Evolutionary conservation across 1,140 invertebrate species (phyloP).

Genomic region (Drosophila sproati): DNA sequence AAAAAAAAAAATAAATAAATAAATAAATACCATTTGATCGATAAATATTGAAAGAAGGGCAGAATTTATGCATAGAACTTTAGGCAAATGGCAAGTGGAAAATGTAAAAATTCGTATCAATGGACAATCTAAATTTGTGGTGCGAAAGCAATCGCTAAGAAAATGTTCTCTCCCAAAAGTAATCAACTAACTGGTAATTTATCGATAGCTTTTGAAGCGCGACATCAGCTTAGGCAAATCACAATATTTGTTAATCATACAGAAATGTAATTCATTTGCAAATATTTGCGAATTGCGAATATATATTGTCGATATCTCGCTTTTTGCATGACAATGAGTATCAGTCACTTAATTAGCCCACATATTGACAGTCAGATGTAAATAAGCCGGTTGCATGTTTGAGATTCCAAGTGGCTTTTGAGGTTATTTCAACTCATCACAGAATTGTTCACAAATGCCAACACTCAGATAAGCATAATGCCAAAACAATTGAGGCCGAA

Average conservation of each 20-base stretch:
- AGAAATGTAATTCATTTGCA: too few relatives aligned
- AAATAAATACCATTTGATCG: constrained; percentile 35
- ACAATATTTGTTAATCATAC: too few relatives aligned
- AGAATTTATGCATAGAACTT: constrained; percentile 31
- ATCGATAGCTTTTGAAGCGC: background rate
- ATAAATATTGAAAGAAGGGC: constrained; percentile 36
- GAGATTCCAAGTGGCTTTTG: background rate
- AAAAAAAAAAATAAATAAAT: background rate
- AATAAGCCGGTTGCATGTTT: background rate
- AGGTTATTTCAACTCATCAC: background rate
- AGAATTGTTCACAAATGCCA: background rate
- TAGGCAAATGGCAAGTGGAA: constrained; percentile 29
- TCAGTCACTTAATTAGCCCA: too few relatives aligned
- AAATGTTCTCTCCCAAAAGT: background rate
- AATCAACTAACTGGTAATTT: constrained; percentile 2
- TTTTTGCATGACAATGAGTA: too few relatives aligned
- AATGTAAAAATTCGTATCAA: constrained; percentile 24
- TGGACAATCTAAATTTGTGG: background rate
- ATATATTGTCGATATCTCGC: too few relatives aligned
- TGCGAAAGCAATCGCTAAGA: background rate
- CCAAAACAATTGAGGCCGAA: background rate
- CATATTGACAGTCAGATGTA: too few relatives aligned
- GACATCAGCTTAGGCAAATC: too few relatives aligned
- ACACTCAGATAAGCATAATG: background rate
- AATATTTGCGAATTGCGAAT: too few relatives aligned